Base-by-base conservation (phyloP, 2,113 vertebrate species). In the Ochotona curzoniae region DNA sequence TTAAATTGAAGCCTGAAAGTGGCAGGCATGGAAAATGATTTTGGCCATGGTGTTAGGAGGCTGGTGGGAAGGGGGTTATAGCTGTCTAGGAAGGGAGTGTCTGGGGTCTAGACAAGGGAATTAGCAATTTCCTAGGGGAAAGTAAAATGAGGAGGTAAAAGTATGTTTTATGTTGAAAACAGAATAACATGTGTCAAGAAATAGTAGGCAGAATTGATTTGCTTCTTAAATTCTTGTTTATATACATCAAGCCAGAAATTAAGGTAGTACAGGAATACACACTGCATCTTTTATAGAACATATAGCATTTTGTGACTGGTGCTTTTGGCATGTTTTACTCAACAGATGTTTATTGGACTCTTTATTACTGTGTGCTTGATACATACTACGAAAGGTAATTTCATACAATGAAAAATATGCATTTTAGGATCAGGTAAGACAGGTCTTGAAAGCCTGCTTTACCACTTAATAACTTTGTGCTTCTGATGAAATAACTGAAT, bases 61-160 rank as follows among this genome's bases (percentile, higher is more conserved):
- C 67, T 74, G 85, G 44, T 2, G 7, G 70, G 44, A 87, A 82
- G 82, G 38, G 49, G 49, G 49, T 83, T 83, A 47, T 9, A 82
- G 35, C 49, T 93, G 35, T 92, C 60, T 70, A 91, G n/a, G 20
- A 94, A 80, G 78, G 44, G n/a, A 20, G 30, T 54, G 26, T 5
- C 32, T 61, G n/a, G 38, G 54, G 67, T 84, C 91, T 87, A 93
- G 82, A 94, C 83, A 74, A 89, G 73, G 54, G 76, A 76, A 87
- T 93, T 60, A 91, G 64, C 73, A 86, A 71, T 51, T 91, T 61
- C 57, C 73, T 84, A 2, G 20, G 86, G 44, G 51, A 93, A 88
- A 88, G 51, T 88, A 73, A 91, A 86, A 86, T 49, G 85, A 87
- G 92, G 78, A 92, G 8, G 67, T 82, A 78, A 88, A 87, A n/a